Percentiles rank a stretch among this genome's conserved stretches.
Evolutionary conservation across 2,888 invertebrate species (phyloP).

Genomic region (Elgonia sp.): DNA sequence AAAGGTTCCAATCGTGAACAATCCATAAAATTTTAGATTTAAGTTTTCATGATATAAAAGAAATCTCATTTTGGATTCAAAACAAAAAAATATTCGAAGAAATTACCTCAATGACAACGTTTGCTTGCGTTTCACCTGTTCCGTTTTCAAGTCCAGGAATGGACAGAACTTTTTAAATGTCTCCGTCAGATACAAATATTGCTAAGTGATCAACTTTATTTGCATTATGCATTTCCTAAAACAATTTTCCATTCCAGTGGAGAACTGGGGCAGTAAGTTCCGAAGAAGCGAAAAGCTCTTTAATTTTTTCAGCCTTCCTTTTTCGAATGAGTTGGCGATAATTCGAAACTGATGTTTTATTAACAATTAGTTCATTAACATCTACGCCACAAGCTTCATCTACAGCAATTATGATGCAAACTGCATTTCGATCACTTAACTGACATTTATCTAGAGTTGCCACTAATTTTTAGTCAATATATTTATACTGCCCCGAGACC

Average conservation of each 20-base stretch:
- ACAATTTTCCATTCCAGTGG: conserved; percentile 70
- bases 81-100: too few species aligned
- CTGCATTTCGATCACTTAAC: conserved; percentile 68
- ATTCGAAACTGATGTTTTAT: conserved; percentile 45
- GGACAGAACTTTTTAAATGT: conserved; percentile 56
- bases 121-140: conserved; percentile 60
- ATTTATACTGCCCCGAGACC: conserved; percentile 14
- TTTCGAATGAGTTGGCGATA: conserved; percentile 61
- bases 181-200: conserved; percentile 50
- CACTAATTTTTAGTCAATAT: conserved; percentile 70
- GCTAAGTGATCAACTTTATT: conserved; percentile 55
- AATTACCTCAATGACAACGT: conserved; percentile 59
- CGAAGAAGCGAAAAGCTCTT: conserved; percentile 36
- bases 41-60: too few species aligned
- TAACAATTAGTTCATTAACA: not conserved
- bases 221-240: not conserved
- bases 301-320: conserved; percentile 56
- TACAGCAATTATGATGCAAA: conserved; percentile 58
- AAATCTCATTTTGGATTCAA: too few species aligned
- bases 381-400: conserved; percentile 48
- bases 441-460: conserved; percentile 72
- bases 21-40: too few species aligned
- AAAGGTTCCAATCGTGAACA: too few species aligned
- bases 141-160: conserved; percentile 65
- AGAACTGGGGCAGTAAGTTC: conserved; percentile 54